Base-by-base conservation (phyloP, 2,888 invertebrate species). In the Drosophila atripex region DNA sequence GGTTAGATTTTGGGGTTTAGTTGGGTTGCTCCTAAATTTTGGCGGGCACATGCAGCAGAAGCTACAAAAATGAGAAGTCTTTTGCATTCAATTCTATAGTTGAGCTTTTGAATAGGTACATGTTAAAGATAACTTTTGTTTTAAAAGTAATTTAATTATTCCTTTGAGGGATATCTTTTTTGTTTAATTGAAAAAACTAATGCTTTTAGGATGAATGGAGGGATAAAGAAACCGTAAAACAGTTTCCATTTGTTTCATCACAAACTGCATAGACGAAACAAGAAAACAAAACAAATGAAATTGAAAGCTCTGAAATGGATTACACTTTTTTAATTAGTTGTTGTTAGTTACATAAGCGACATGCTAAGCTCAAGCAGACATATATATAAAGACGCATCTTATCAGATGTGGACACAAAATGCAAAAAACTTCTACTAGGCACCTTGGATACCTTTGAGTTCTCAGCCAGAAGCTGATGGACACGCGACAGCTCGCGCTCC, bases 391-490 rank as follows among this genome's bases (percentile, higher is more conserved):
- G 55, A 69, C 49, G 56, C 52, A 51, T 46, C 50, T 30, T 55
- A 49, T 43, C 51, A 49, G 57, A 41, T 35, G 32, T 12, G 43
- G 50, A 39, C 46, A 60, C 32, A 60, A 51, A 68, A 89, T 90
- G 90, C 82, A 83, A 83, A 83, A 91, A 93, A 89, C 89, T 89
- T 89, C 93, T 93, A 93, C 93, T 93, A 93, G 93, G 93, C 93
- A 94, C 93, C 93, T 93, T 93, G 92, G 92, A 93, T 94, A 96
- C 96, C 95, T 97, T 97, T 86, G 97, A 97, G 93, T 97, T 97
- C 92, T 97, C 96, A 75, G 97, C 97, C 88, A 98, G 92, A 92
- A 97, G 94, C 72, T 95, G 94, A 91, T 97, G 95, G 60, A 97
- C 97, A 66, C 96, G 93, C 75, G 96, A 95, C 73, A 98, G 91